A percentile compares a stretch with the other conserved stretches of the same genome.
phyloP scores from a whole-genome alignment of 1,140 invertebrate species.

The Drosophila takahashii region DNA sequence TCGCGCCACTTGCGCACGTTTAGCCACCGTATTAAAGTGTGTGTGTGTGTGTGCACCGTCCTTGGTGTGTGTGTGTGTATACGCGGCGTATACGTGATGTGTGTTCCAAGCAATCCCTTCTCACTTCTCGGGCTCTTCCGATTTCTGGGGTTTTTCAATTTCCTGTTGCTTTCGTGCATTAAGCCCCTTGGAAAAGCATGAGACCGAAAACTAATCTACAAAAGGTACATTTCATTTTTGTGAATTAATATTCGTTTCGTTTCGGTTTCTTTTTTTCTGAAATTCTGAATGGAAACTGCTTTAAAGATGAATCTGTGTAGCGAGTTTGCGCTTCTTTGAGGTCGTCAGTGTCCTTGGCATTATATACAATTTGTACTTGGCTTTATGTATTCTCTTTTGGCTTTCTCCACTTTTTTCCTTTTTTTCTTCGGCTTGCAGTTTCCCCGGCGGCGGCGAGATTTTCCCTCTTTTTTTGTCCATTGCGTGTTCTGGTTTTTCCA shows the following conservation, averaged over 20 bases:
- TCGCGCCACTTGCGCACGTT: constrained; percentile 49
- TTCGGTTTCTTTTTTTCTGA: not conserved
- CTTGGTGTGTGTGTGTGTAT: constrained; percentile 7
- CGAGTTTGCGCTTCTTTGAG: constrained; percentile 14
- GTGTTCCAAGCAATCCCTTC: constrained; percentile 60
- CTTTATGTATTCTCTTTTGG: constrained; percentile 27
- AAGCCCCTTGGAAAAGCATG: constrained; percentile 50
- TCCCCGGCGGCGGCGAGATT: constrained; percentile 24
- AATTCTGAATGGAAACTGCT: constrained; percentile 16
- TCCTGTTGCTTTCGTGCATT: constrained; percentile 61
- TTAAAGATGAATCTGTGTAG: constrained; percentile 23
- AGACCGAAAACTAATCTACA: constrained; percentile 51
- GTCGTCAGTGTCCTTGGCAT: constrained; percentile 43
- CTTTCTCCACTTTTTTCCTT: constrained; percentile 1
- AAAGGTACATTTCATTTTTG: constrained; percentile 42
- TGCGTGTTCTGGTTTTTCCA: constrained; percentile 59
- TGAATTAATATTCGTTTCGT: constrained; percentile 30
- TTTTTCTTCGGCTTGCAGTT: constrained; percentile 25
- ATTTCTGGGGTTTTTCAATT: constrained; percentile 75
- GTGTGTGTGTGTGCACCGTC: constrained; percentile 9
- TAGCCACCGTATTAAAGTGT: constrained; percentile 11
- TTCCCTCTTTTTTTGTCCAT: constrained; percentile 2
- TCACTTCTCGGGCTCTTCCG: constrained; percentile 19
- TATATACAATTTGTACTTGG: constrained; percentile 47
- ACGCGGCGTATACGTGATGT: constrained; percentile 74